These are phyloP conservation scores for Isichthys henryi DNA, from an alignment of 2,113 vertebrate genomes.

Conservation along the genomic window DNA sequence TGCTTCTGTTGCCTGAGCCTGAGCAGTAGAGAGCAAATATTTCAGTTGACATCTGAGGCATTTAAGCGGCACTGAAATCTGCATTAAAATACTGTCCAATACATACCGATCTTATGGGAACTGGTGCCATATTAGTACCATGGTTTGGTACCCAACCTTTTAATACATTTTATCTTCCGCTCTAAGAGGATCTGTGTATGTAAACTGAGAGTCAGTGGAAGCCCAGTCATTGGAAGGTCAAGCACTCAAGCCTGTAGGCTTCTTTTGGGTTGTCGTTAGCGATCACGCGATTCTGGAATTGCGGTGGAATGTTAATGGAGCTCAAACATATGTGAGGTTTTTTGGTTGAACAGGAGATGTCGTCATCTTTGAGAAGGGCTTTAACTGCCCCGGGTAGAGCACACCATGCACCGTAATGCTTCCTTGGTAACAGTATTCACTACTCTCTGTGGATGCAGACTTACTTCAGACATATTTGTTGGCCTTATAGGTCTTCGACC, in stretches of 20 bases:
- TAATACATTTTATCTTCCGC: not conserved
- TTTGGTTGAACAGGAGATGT: not conserved
- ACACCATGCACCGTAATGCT: not conserved
- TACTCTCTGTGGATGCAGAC: not conserved
- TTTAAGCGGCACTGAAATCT: not conserved
- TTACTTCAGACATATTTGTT: not conserved
- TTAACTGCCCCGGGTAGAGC: not conserved
- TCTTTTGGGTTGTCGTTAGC: not conserved
- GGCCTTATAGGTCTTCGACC: conserved; percentile 87
- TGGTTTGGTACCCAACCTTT: not conserved
- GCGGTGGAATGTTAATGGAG: not conserved
- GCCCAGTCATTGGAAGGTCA: not conserved
- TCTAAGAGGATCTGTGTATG: not conserved
- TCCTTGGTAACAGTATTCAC: not conserved
- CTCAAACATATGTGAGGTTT: not conserved
- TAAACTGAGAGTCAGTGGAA: not conserved
- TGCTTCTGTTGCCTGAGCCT: not conserved
- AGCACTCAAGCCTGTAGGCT: not conserved
- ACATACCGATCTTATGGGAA: no score
- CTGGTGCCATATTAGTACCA: no score
- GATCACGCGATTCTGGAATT: not conserved
- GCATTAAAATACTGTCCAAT: not conserved
- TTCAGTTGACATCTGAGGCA: not conserved
- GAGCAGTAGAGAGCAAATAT: not conserved
- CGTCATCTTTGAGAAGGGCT: not conserved